Base-by-base conservation (phyloP, 2,797 vertebrate genomes). In the Anomalospiza imberbis region DNA sequence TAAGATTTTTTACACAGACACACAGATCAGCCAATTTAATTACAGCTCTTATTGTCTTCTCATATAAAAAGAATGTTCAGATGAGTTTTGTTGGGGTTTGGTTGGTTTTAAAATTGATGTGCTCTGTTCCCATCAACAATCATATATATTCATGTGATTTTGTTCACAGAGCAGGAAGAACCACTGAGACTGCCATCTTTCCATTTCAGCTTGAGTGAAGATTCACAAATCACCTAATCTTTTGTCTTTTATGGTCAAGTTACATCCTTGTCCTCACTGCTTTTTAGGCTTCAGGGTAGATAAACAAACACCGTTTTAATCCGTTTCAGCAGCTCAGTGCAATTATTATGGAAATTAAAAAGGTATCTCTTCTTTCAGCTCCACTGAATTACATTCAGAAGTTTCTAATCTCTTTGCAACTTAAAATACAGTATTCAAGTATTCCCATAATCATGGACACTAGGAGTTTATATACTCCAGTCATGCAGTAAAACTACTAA, bases 331-430 rank as follows among this genome's bases (percentile, higher is more conserved):
- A 93, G 73, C 66, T 91, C 75, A 70, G 29, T 72, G 79, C 51
- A 93, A 88, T 92, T 92, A 68, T 60, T 68, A 89, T 36, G 36
- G 66, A 80, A 96, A 94, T 54, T 38, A 36, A 75, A 79, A 78
- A 91, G 68, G 34, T 62, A 34, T 83, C 44, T 68, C 62, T 63
- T 66, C 63, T 90, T 68, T 81, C 66, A 77, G 36, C 15, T 83
- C 57, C 45, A 61, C 22, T 24, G 24, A 88, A 73, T 71, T 57
- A 73, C 32, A 36, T 34, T 66, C 47, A 54, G 13, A 95, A 88
- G 14, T 58, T 44, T 32, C 36, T 76, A 21, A 88, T 60, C 36
- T 58, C 71, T 66, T 70, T 75, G 29, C 57, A 79, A 68, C 45
- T 80, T 57, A 47, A 71, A 92, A 88, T 54, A 61, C 17, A 55